phyloP scores from a whole-genome alignment of 2,113 vertebrate species.

The Lasiurus cinereus region DNA sequence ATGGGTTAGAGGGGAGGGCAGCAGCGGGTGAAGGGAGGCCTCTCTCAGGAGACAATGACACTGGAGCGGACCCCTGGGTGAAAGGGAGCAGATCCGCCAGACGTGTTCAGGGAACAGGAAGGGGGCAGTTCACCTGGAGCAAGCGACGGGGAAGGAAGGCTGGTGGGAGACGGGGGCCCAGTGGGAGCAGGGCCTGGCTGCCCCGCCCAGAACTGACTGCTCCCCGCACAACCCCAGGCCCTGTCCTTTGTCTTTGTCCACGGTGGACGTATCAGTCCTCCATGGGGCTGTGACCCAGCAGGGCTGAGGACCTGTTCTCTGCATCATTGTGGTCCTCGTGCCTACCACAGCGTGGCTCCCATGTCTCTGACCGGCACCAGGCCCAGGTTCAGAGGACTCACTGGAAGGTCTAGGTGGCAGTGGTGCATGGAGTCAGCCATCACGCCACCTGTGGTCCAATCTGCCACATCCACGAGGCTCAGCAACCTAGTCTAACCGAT shows the following conservation, averaged over 20 bases:
- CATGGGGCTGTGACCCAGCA: not conserved
- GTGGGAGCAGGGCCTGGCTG: not conserved
- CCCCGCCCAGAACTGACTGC: not conserved
- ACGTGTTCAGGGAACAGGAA: not conserved
- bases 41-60: not conserved
- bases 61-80: not conserved
- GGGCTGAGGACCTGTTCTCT: not conserved
- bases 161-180: accelerated
- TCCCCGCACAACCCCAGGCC: no score
- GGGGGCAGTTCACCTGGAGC: not conserved
- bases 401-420: not conserved
- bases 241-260: not conserved
- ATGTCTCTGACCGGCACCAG: not conserved
- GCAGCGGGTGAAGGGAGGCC: not conserved
- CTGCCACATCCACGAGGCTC: not conserved
- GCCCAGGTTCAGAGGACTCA: not conserved
- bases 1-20: not conserved
- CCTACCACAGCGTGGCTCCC: not conserved
- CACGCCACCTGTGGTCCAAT: not conserved
- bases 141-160: not conserved
- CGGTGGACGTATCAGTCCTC: not conserved
- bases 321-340: not conserved
- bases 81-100: not conserved
- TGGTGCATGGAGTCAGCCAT: not conserved
- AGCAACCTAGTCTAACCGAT: not conserved